Evolutionary conservation across 2,797 vertebrate genomes (phyloP).

Genomic region (Acropternis orthonyx): DNA sequence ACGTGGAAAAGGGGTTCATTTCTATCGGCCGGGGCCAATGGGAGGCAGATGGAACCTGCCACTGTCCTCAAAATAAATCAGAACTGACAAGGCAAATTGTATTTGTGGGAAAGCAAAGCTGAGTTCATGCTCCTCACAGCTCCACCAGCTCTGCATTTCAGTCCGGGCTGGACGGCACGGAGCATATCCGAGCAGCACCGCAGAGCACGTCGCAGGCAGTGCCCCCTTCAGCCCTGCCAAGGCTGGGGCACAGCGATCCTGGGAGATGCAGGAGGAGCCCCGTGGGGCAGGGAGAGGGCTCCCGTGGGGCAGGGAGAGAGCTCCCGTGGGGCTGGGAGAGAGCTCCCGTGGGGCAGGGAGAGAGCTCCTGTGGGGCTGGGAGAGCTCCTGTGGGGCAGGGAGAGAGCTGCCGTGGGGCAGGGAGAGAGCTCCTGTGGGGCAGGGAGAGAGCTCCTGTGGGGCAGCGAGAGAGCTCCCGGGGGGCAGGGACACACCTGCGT

Average conservation of each 20-base stretch:
- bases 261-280: too few species aligned
- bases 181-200: background rate
- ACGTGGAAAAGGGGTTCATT: background rate
- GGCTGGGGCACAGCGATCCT: background rate
- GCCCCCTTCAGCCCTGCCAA: background rate
- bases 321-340: too few species aligned
- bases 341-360: too few species aligned
- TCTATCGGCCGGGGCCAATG: background rate
- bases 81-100: background rate
- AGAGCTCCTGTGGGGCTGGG: too few species aligned
- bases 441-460: too few species aligned
- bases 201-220: background rate
- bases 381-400: too few species aligned
- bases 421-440: too few species aligned
- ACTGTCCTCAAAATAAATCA: background rate
- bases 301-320: too few species aligned
- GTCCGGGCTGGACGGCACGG: background rate
- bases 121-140: background rate
- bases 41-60: background rate
- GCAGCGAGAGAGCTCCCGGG: too few species aligned
- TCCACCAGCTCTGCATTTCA: background rate
- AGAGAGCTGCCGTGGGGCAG: too few species aligned
- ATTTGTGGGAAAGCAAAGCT: background rate
- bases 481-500: too few species aligned
- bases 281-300: too few species aligned